These are phyloP conservation scores for Ladona fulva DNA, from an alignment of 1,140 invertebrate genomes.

Conservation along the genomic window DNA sequence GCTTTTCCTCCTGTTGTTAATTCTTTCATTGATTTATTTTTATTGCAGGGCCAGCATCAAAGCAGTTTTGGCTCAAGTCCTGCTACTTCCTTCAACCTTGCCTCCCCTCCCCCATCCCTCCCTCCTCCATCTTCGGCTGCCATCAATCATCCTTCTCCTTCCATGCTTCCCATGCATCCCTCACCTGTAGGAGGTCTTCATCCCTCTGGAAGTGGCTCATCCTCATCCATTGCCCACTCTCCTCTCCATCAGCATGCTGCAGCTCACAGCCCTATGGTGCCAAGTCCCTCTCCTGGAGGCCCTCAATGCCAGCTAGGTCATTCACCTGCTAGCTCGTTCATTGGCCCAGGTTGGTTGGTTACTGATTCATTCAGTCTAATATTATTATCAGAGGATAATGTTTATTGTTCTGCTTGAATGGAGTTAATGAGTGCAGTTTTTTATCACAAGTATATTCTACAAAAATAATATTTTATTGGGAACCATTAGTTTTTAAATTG, in stretches of 20 bases:
- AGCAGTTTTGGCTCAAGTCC: conserved; percentile 53
- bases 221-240: conserved; percentile 26
- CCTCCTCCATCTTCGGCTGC: conserved; percentile 38
- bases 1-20: no score
- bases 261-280: conserved; percentile 43
- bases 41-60: conserved; percentile 39
- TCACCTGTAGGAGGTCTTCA: conserved; percentile 61
- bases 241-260: not conserved
- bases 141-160: conserved; percentile 56
- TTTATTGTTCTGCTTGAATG: no score
- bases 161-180: conserved; percentile 61
- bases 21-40: no score
- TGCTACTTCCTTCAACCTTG: conserved; percentile 69
- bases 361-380: no score
- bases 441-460: no score
- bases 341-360: conserved; percentile 26
- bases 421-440: no score
- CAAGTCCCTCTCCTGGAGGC: conserved; percentile 66
- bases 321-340: conserved; percentile 50
- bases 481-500: no score
- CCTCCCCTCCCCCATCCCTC: conserved; percentile 65
- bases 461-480: no score
- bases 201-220: not conserved
- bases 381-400: no score
- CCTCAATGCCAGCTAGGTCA: conserved; percentile 47